Base-by-base conservation (phyloP, 2,888 invertebrate genomes). In the Limnephilus auricula region DNA sequence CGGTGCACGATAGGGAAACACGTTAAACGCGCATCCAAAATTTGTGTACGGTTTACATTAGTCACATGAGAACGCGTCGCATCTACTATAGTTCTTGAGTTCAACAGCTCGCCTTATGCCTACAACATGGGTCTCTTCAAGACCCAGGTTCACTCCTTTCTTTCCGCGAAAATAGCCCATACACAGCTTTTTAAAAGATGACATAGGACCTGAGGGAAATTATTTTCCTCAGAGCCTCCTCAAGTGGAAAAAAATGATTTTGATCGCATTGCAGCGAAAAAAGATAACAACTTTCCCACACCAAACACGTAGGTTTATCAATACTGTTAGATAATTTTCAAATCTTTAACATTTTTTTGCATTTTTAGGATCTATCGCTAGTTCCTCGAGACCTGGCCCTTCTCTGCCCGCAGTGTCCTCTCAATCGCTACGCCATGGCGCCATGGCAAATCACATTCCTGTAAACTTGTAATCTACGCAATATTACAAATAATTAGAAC, bases 401-500 rank as follows among this genome's bases (percentile, higher is more conserved):
- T 32, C 6, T 6, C 9, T 31, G 30, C 32, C 80, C 80, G 13
- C 31, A 80, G 65, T 65, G 65, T 9, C 65, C 9, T n/a, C 0
- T 0, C 25, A 5, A 5, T 65, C 25, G 65, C 25, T 65, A n/a
- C 65, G 25, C 65, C 65, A 65, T n/a, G 18, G 18, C 65, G 25
- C 65, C 65, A 65, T n/a, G 18, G 18, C 80, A 32, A 32, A 80
- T 32, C 31, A 13, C 80, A 80, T 80, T 80, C 31, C 31, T 80
- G 9, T 32, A 31, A 32, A 84, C n/a, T 80, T 84, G 84, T 84
- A 84, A 84, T 80, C 80, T 31, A 80, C 32, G 32, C 65, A 32
- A 80, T 18, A 37, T 40, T 30, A 30, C 40, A 40, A 25, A 37
- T 40, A 50, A 85, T 30, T 85, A 15, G 40, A 85, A 50, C 50